Conservation (phyloP, 30 jellyfish, hydroid and myxozoan species). For the Turritopsis dohrnii region DNA sequence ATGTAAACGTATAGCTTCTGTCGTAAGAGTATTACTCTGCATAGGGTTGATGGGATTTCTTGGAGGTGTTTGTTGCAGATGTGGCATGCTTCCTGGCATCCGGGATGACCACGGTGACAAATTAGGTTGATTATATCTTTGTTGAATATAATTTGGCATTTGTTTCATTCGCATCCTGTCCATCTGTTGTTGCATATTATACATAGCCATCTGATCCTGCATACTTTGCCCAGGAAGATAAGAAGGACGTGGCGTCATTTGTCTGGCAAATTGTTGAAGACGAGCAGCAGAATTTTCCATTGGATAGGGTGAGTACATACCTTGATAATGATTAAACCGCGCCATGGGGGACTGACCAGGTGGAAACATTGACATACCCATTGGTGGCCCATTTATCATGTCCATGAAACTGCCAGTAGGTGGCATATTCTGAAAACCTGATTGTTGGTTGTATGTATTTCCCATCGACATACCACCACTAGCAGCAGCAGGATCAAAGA, state of each 20-base stretch:
- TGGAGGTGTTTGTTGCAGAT: constrained; percentile 21
- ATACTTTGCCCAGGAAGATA: constrained; percentile 24
- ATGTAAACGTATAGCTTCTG: constrained; percentile 10
- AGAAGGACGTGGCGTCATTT: constrained; percentile 28
- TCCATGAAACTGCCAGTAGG: constrained; percentile 29
- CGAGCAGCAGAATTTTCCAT: constrained; percentile 49
- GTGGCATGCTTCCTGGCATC: constrained; percentile 34
- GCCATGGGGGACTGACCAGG: constrained; percentile 11
- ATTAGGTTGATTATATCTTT: constrained; percentile 2
- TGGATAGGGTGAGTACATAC: constrained; percentile 13
- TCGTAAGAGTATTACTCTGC: constrained; percentile 10
- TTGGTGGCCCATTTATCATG: constrained; percentile 39
- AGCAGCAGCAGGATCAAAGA: constrained; percentile 30
- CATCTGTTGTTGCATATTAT: constrained; percentile 32
- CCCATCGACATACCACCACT: constrained; percentile 27
- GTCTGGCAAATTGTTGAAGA: constrained; percentile 46
- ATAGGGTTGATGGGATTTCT: constrained; percentile 14
- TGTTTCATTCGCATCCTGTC: constrained; percentile 33
- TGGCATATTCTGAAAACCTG: constrained; percentile 22
- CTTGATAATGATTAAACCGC: constrained; percentile 31
- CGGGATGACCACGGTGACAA: constrained; percentile 33
- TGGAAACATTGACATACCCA: constrained; percentile 20
- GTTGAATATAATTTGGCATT: constrained; percentile 6
- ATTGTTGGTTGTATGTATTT: constrained; percentile 14
- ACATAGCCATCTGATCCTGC: constrained; percentile 28